These are phyloP conservation scores for Cettia cetti DNA, from an alignment of 2,113 vertebrate genomes.

Conservation along the genomic window DNA sequence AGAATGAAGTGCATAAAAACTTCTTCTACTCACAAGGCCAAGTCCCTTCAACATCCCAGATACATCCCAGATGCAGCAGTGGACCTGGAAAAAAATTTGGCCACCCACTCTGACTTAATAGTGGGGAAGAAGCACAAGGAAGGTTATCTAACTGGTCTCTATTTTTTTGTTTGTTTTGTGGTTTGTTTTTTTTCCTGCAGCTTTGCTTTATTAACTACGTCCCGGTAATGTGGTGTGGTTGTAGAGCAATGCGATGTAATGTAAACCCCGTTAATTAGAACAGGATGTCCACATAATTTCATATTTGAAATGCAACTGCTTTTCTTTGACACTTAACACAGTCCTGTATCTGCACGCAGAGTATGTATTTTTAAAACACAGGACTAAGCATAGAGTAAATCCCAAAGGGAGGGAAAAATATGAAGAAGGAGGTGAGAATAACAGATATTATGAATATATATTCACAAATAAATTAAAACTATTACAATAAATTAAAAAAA, in stretches of 20 bases:
- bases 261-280: background rate
- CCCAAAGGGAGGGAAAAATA: background rate
- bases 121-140: background rate
- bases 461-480: background rate
- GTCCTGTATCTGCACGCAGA: background rate
- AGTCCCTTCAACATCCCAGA: background rate
- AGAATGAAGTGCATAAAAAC: background rate
- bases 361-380: background rate
- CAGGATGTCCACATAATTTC: rapidly evolving
- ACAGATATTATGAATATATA: background rate
- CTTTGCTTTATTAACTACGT: background rate
- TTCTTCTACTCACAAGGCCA: background rate
- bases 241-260: background rate
- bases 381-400: background rate
- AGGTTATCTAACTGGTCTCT: background rate
- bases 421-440: background rate
- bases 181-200: background rate
- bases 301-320: background rate
- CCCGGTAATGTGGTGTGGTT: background rate
- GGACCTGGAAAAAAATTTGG: background rate
- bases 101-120: background rate
- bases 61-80: background rate
- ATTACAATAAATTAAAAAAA: background rate
- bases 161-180: background rate
- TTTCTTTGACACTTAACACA: background rate